Conservation (phyloP, 2,888 invertebrate genomes). For the Brachyptera risi region DNA sequence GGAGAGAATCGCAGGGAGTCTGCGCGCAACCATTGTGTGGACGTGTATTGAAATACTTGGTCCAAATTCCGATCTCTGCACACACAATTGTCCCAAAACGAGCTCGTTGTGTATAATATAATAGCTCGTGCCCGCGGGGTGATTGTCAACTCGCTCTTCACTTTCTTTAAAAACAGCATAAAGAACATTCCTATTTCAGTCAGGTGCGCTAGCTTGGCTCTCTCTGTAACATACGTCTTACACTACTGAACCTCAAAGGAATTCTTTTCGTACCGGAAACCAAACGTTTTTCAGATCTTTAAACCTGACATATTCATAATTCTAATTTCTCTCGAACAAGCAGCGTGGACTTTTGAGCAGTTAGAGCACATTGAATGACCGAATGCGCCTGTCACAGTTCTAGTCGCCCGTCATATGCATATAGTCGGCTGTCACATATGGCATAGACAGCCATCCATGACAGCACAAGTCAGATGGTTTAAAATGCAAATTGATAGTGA, state of each 20-base stretch:
- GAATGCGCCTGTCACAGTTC: not conserved
- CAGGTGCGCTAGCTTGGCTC: constrained; percentile 14
- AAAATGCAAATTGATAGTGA: constrained; percentile 18
- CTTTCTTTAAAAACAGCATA: not conserved
- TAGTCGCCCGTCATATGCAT: too few species aligned
- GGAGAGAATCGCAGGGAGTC: not conserved
- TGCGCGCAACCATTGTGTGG: not conserved
- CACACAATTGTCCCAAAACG: not conserved
- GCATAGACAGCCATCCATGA: constrained; percentile 3
- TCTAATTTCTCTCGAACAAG: too few species aligned
- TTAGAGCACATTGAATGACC: not conserved
- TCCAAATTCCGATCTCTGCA: constrained; percentile 15
- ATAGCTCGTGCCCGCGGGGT: constrained; percentile 8
- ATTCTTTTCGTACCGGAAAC: constrained; percentile 5
- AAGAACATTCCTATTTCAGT: constrained; percentile 17
- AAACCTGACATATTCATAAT: too few species aligned
- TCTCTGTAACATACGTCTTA: too few species aligned
- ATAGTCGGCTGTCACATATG: not conserved
- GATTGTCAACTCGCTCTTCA: constrained; percentile 1
- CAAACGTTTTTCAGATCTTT: not conserved
- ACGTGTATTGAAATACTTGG: constrained; percentile 4
- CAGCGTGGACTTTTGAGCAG: too few species aligned
- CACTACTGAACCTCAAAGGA: too few species aligned
- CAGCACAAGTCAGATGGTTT: constrained; percentile 12
- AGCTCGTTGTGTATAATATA: not conserved